These are phyloP conservation scores for Oreochromis niloticus DNA, from an alignment of 2,113 vertebrate genomes.

Conservation along the genomic window DNA sequence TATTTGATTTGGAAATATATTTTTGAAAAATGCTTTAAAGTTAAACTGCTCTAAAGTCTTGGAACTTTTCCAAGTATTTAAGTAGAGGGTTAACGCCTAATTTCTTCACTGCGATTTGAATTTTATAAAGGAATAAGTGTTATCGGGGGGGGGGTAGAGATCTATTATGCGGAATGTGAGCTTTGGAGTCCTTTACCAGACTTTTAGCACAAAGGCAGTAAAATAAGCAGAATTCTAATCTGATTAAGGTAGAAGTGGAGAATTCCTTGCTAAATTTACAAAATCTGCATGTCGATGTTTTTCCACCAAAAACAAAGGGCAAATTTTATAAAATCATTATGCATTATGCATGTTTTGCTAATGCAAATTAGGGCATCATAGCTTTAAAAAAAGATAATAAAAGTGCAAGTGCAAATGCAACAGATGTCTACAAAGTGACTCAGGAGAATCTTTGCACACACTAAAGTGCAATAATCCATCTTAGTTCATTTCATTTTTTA, in stretches of 20 bases:
- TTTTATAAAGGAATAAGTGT: not conserved
- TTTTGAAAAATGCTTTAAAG: not conserved
- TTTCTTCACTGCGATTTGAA: not conserved
- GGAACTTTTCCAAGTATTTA: not conserved
- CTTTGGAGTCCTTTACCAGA: not conserved
- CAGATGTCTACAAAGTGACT: not conserved
- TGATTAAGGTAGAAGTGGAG: not conserved
- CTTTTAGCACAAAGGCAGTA: not conserved
- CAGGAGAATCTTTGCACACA: not conserved
- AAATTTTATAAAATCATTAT: not conserved
- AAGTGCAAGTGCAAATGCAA: not conserved
- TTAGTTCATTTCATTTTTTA: not conserved
- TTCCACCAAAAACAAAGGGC: accelerated
- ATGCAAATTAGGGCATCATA: not conserved
- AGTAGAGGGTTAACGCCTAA: not conserved
- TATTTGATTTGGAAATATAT: not conserved
- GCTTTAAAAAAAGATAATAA: not conserved
- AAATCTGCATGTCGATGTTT: not conserved
- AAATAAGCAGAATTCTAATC: not conserved
- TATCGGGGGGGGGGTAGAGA: not conserved
- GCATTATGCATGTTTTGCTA: not conserved
- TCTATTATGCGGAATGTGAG: not conserved
- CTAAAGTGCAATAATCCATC: not conserved
- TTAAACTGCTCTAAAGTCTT: not conserved
- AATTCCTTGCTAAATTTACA: not conserved